Evolutionary conservation across 2,888 invertebrate species (phyloP).

Genomic region (Drosophila greeni): DNA sequence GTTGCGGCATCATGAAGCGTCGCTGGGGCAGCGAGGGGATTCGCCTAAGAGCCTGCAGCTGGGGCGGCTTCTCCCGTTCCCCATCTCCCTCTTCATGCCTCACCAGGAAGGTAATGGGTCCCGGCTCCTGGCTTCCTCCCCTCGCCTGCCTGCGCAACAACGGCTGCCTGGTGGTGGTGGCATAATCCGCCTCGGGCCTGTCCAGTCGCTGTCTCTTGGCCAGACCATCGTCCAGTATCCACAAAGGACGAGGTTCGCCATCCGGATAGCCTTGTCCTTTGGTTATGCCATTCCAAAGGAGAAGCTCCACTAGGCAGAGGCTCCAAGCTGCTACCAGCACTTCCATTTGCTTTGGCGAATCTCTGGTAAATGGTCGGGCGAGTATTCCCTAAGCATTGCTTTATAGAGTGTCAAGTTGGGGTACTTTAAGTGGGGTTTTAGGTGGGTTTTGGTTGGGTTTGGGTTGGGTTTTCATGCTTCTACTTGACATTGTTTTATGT

Average conservation of each 20-base stretch:
- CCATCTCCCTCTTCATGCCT: conserved; percentile 17
- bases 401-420: conserved; percentile 41
- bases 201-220: conserved; percentile 42
- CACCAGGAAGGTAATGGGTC: conserved; percentile 45
- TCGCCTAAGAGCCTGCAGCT: not conserved
- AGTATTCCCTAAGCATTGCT: conserved; percentile 7
- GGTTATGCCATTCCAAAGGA: conserved; percentile 4
- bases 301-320: conserved; percentile 35
- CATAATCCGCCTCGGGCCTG: conserved; percentile 32
- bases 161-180: conserved; percentile 23
- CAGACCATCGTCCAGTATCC: conserved; percentile 74
- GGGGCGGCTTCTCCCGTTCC: not conserved
- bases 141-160: not conserved
- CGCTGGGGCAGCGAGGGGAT: conserved; percentile 6
- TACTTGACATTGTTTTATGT: not conserved
- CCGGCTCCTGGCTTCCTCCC: conserved; percentile 9
- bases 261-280: conserved; percentile 54
- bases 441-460: not conserved
- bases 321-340: conserved; percentile 37
- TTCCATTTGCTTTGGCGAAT: conserved; percentile 46
- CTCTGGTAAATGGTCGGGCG: conserved; percentile 40
- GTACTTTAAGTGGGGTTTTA: not conserved
- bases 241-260: conserved; percentile 65
- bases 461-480: not conserved
- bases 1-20: conserved; percentile 39